Base-by-base conservation (phyloP, 2,888 invertebrate genomes). In the Coecobrya sp. region DNA sequence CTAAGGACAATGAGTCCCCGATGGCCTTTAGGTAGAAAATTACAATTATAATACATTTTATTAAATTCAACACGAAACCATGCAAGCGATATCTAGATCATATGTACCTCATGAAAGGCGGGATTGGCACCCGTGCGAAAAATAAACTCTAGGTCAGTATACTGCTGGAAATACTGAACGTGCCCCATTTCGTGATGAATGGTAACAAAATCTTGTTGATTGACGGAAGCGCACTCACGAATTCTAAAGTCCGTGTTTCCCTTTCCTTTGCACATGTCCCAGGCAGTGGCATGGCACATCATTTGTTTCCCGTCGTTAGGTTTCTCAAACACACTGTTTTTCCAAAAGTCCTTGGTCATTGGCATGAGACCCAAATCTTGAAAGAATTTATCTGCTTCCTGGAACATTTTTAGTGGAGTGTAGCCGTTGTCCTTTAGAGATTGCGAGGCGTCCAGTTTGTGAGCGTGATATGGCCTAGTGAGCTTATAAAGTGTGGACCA, bases 121-220 rank as follows among this genome's bases (percentile, higher is more conserved):
- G 52, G 52, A 16, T 52, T 52, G 52, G 52, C 52, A 11, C 5
- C 52, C 10, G 1, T 11, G 4, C 52, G 52, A 52, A 52, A 52
- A 2, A 16, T 2, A 52, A 52, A 52, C 52, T 52, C 52, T 11
- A 52, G 16, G 10, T 52, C 13, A 2, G 5, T 52, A 10, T 52
- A 52, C 52, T 52, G 52, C 11, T 16, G 5, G 11, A 5, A 2
- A 11, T 52, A 52, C 52, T 52, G 4, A 2, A 95, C 95, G 95
- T 98, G 98, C 0, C 98, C 98, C 97, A 98, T 97, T 96, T 99
- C 99, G 95, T 99, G 99, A 95, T 99, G 98, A 0, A 98, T 97
- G 0, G 97, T 8, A 92, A 95, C 93, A 5, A 96, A 92, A 82
- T 95, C 95, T 30, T 95, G 94, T 95, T 95, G 95, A 5, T 92